Conservation (phyloP, 2,888 invertebrate species). For the Limenitis camilla region DNA sequence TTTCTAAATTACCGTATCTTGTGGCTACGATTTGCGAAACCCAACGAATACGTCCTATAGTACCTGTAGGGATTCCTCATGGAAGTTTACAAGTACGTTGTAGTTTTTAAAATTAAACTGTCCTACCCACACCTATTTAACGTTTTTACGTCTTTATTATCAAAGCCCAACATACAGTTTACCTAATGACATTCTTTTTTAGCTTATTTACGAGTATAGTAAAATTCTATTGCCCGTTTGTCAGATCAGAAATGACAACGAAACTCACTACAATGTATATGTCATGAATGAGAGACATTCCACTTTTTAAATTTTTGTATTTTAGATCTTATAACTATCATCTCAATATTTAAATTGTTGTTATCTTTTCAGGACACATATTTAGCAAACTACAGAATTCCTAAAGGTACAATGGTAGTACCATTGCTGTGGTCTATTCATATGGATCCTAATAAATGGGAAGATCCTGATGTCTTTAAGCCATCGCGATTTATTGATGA, state of each 20-base stretch:
- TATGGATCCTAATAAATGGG: constrained; percentile 80
- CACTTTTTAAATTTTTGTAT: not conserved
- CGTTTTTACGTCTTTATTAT: no score
- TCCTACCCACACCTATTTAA: no score
- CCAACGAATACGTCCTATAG: constrained; percentile 84
- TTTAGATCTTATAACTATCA: not conserved
- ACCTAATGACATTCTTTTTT: no score
- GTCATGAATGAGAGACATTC: not conserved
- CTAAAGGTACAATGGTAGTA: constrained; percentile 82
- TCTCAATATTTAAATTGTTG: not conserved
- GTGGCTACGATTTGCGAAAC: constrained; percentile 86
- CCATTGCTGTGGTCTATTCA: constrained; percentile 88
- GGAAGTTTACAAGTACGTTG: constrained; percentile 72
- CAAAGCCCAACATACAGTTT: no score
- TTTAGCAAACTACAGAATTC: constrained; percentile 77
- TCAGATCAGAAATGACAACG: no score
- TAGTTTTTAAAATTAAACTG: no score
- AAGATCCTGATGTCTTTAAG: constrained; percentile 78
- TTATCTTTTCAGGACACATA: constrained; percentile 62
- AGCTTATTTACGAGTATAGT: no score
- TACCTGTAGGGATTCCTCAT: constrained; percentile 90
- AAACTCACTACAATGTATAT: no score
- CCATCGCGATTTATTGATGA: constrained; percentile 81
- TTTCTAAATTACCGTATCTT: constrained; percentile 71
- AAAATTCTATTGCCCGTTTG: no score